A percentile compares a stretch with the other conserved stretches of the same genome.
These are phyloP conservation scores for Mesembrinibis cayennensis DNA, from an alignment of 2,113 vertebrate genomes.

Conservation along the genomic window DNA sequence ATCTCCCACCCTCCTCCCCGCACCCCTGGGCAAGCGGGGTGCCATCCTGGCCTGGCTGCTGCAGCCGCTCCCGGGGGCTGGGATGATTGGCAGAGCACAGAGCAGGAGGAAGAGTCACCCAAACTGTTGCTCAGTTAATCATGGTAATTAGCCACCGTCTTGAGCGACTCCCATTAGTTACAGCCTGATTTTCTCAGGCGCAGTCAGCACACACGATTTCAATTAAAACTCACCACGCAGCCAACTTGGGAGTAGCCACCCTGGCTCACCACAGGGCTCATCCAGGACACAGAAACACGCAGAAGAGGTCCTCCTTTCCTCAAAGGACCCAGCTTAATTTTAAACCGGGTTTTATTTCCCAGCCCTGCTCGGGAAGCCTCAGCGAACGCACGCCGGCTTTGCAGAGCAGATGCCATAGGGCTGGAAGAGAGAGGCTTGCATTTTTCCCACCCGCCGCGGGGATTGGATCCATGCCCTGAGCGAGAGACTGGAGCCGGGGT, in stretches of 20 bases:
- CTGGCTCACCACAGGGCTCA: background rate
- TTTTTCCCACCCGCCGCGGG: background rate
- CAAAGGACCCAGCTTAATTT: background rate
- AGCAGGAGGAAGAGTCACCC: background rate
- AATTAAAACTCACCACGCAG: background rate
- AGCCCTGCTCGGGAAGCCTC: background rate
- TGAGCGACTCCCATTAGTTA: background rate
- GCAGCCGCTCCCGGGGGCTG: fast-evolving
- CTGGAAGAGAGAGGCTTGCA: background rate
- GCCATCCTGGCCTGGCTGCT: background rate
- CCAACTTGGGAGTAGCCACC: background rate
- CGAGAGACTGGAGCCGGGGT: background rate
- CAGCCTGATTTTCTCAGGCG: background rate
- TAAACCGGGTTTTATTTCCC: background rate
- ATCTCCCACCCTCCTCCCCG: background rate
- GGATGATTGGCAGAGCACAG: background rate
- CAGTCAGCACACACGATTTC: background rate
- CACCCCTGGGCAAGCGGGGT: fast-evolving
- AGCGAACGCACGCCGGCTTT: fast-evolving
- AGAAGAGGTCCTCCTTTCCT: background rate
- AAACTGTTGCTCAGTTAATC: constrained; percentile 10
- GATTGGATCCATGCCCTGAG: background rate
- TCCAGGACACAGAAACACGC: background rate
- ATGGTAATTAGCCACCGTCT: constrained; percentile 30
- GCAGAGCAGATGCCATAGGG: background rate